Conservation (phyloP, 1,140 invertebrate genomes). For the Holcopasites calliopsidis region DNA sequence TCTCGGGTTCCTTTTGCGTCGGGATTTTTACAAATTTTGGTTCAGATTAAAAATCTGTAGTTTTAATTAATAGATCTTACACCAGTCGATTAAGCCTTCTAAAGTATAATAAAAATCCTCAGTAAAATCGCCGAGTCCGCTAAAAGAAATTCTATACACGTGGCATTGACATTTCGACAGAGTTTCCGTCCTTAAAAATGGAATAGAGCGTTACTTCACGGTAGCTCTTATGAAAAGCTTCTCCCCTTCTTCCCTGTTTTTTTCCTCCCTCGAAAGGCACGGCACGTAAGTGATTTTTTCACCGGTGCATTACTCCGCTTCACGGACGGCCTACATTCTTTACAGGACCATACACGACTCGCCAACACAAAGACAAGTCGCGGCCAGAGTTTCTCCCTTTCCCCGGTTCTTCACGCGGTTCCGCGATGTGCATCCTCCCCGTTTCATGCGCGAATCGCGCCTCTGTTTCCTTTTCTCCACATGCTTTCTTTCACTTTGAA, state of each 20-base stretch:
- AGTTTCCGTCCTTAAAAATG: constrained; percentile 14
- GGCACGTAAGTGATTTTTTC: constrained; percentile 49
- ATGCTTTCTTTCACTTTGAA: neutral
- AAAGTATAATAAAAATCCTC: too few relatives aligned
- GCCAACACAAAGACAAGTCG: constrained; percentile 37
- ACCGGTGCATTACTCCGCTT: constrained; percentile 47
- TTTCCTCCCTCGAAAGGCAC: constrained; percentile 2
- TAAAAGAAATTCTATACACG: too few relatives aligned
- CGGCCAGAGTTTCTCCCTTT: constrained; percentile 7
- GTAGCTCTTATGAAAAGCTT: constrained; percentile 41
- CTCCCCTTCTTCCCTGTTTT: constrained; percentile 15
- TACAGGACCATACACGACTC: constrained; percentile 20
- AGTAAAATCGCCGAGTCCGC: too few relatives aligned
- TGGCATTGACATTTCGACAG: constrained; percentile 47
- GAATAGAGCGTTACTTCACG: constrained; percentile 28
- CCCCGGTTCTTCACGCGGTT: neutral
- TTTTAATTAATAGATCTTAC: too few relatives aligned
- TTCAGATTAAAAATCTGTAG: too few relatives aligned
- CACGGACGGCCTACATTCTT: constrained; percentile 56
- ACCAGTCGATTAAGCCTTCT: too few relatives aligned
- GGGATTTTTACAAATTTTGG: too few relatives aligned
- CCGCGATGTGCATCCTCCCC: constrained; percentile 1
- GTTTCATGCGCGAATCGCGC: constrained; percentile 1
- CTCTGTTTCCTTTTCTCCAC: neutral
- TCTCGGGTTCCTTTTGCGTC: too few relatives aligned